Evolutionary conservation across 2,113 vertebrate species (phyloP), one percentile per base, ranked within the genome.

Genomic region (Ramphastos sulfuratus): DNA sequence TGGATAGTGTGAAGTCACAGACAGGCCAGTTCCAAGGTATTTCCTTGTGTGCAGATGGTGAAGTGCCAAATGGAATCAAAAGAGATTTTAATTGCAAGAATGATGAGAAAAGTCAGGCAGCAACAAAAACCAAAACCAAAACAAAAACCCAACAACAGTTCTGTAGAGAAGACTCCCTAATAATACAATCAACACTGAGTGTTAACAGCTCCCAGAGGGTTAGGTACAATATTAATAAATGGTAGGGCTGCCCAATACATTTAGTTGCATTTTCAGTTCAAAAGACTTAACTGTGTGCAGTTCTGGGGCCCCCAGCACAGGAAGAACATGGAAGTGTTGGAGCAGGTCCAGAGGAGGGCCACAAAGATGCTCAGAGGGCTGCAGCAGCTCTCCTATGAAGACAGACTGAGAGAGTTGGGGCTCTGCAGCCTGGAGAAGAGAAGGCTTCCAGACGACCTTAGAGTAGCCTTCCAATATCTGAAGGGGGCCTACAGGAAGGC

Each of bases 41-140:
- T 89, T 96, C 65, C 60, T 92, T 82, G 27, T 50, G 72, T 94
- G 69, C 76, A 95, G 87, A 88, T 79, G 59, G 73, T 90, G 55
- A 93, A 93, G 83, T 75, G 85, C 63, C 77, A 94, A 93, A 90
- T 21, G 19, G 18, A 73, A 95, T 95, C 65, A 95, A 88, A 85
- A 88, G 65, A 88, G 18, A 70, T 85, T 96, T 95, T 93, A 92
- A 93, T 92, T 91, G 66, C 5, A 82, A 79, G 66, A 92, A 86
- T 48, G 15, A 67, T 78, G 63, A 88, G 54, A 76, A 82, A 91
- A 91, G 56, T 64, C 56, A 61, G 84, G n/a, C 46, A 64, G 21
- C 35, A 79, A 77, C n/a, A 44, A 69, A 93, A 88, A 24, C 16
- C 44, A 46, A 50, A 50, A 50, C 12, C 23, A 25, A 24, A 52